These are phyloP conservation scores for Chromoteleia sp. DNA, from an alignment of 2,888 invertebrate species.

Conservation along the genomic window DNA sequence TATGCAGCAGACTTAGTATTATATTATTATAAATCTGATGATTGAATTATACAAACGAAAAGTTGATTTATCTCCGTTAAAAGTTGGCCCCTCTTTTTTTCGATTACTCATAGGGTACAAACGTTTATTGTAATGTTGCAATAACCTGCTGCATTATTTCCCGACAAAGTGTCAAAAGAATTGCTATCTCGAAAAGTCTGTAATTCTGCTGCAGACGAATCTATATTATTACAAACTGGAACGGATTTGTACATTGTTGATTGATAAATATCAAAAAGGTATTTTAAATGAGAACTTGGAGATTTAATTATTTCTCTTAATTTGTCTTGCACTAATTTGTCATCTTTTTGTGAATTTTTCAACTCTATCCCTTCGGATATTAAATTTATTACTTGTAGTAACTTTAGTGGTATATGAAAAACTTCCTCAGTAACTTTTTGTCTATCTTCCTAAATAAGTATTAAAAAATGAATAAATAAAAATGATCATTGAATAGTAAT, in stretches of 20 bases:
- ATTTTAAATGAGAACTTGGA: constrained; percentile 6
- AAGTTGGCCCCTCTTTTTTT: too few species aligned
- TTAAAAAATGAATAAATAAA: background rate
- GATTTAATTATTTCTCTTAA: constrained; percentile 11
- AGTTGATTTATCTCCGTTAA: too few species aligned
- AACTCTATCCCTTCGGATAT: constrained; percentile 29
- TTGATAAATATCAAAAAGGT: constrained; percentile 23
- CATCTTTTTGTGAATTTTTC: constrained; percentile 14
- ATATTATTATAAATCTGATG: too few species aligned
- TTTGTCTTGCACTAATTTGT: background rate
- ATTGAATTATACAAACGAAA: too few species aligned
- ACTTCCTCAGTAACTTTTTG: background rate
- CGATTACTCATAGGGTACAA: too few species aligned
- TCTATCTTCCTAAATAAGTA: background rate
- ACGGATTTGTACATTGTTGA: background rate
- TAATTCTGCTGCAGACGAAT: background rate
- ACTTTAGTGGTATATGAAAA: background rate
- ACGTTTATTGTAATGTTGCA: too few species aligned
- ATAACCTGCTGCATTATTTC: background rate
- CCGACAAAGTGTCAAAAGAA: background rate
- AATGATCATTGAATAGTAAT: too few species aligned
- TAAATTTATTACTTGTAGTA: constrained; percentile 26
- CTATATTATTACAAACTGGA: background rate
- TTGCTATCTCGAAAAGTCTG: too few species aligned
- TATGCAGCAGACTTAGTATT: too few species aligned